Evolutionary conservation across 2,888 invertebrate genomes (phyloP).

Genomic region (Drosophila colorata): DNA sequence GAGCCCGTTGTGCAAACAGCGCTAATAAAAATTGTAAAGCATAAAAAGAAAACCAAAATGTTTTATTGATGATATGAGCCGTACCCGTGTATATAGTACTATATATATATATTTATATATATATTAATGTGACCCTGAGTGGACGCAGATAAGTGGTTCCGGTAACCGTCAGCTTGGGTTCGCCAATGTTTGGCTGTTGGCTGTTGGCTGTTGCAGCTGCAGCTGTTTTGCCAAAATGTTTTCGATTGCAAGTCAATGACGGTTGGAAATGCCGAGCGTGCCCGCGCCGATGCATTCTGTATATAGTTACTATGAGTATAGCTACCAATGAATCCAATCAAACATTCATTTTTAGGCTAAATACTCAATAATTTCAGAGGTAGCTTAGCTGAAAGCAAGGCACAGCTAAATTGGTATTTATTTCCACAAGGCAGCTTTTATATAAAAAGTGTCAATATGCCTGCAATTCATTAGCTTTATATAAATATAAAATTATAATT

Average conservation of each 20-base stretch:
- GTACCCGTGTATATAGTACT: no score
- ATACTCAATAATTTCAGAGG: conserved; percentile 1
- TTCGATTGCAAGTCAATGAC: conserved; percentile 30
- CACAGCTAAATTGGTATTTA: no score
- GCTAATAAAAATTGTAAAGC: conserved; percentile 38
- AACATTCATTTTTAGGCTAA: not conserved
- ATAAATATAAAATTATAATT: no score
- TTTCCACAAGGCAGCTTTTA: no score
- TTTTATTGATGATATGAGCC: conserved; percentile 16
- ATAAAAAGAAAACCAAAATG: not conserved
- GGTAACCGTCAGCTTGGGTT: conserved; percentile 15
- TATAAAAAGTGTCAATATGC: no score
- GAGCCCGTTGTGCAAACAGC: conserved; percentile 30
- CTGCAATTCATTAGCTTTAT: no score
- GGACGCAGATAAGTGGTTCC: conserved; percentile 43
- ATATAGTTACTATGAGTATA: not conserved
- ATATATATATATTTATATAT: not conserved
- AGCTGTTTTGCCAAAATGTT: conserved; percentile 12
- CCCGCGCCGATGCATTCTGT: conserved; percentile 8
- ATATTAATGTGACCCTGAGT: conserved; percentile 7
- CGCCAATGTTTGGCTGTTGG: conserved; percentile 28
- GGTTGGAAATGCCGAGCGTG: conserved; percentile 36
- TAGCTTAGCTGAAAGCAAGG: no score
- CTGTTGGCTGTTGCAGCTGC: conserved; percentile 37
- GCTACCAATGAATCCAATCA: not conserved